These are phyloP conservation scores for Hirundo rustica DNA, from an alignment of 2,797 vertebrate genomes.

Conservation along the genomic window DNA sequence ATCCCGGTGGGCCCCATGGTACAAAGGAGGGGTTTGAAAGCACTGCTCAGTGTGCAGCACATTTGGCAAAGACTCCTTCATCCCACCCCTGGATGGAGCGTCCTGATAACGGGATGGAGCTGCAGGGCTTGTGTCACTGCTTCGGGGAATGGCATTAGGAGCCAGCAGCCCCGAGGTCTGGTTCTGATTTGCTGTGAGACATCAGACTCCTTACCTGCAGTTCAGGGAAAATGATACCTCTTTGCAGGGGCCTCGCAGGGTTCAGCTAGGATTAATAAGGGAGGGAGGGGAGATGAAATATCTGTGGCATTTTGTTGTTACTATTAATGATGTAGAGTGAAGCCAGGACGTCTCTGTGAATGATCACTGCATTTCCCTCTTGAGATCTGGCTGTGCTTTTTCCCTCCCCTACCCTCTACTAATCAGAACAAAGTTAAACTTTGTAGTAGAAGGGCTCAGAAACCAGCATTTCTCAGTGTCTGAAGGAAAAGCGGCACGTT, in stretches of 20 bases:
- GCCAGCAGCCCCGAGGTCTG: not conserved
- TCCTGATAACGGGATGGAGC: not conserved
- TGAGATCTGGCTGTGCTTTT: not conserved
- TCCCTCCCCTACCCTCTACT: not conserved
- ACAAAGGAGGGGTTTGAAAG: conserved; percentile 28
- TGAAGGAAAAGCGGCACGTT: not conserved
- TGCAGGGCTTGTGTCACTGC: not conserved
- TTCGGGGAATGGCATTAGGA: not conserved
- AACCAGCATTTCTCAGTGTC: not conserved
- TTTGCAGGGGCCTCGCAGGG: not conserved
- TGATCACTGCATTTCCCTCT: not conserved
- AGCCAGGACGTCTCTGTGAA: not conserved
- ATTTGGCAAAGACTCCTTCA: not conserved
- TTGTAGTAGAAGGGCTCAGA: not conserved
- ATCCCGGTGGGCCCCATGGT: not conserved
- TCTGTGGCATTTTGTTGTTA: not conserved
- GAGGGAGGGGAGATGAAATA: not conserved
- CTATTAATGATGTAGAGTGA: not conserved
- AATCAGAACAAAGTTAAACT: conserved; percentile 1
- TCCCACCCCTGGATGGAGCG: not conserved
- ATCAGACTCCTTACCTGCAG: conserved; percentile 9
- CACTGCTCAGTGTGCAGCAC: not conserved
- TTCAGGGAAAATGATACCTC: conserved; percentile 14
- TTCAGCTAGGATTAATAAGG: not conserved
- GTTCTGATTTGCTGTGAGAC: conserved; percentile 32